Conservation (phyloP, 1,140 invertebrate species). For the Aphidius gifuensis region DNA sequence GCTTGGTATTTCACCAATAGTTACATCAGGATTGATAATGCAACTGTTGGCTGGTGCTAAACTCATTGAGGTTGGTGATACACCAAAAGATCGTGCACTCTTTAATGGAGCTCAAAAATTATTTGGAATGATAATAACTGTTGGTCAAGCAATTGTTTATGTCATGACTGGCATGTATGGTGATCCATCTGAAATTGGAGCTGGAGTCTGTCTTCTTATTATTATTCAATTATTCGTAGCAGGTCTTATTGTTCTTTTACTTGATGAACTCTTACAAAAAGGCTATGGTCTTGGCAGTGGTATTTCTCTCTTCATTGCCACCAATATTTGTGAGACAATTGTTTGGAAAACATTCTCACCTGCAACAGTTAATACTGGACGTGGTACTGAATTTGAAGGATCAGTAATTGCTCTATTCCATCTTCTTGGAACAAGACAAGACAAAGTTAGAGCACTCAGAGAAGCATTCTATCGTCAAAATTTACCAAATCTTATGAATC, state of each 20-base stretch:
- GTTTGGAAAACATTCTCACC: slow-evolving; percentile 99
- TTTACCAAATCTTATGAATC: slow-evolving; percentile 98
- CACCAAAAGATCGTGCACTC: slow-evolving; percentile 96
- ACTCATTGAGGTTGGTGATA: slow-evolving; percentile 99
- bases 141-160: slow-evolving; percentile 99
- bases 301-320: slow-evolving; percentile 99
- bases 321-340: slow-evolving; percentile 99
- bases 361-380: slow-evolving; percentile 96
- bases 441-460: slow-evolving; percentile 95
- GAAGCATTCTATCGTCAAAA: slow-evolving; percentile 99
- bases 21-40: slow-evolving; percentile 99
- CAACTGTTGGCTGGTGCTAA: slow-evolving; percentile 98
- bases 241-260: slow-evolving; percentile 93
- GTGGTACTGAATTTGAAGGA: slow-evolving; percentile 98
- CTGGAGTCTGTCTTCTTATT: slow-evolving; percentile 96
- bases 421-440: slow-evolving; percentile 91
- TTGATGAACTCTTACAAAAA: slow-evolving; percentile 98
- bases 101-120: slow-evolving; percentile 99
- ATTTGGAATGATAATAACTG: slow-evolving; percentile 99
- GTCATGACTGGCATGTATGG: slow-evolving; percentile 99
- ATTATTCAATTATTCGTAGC: slow-evolving; percentile 99
- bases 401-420: slow-evolving; percentile 97
- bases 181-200: slow-evolving; percentile 96
- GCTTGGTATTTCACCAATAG: slow-evolving; percentile 99
- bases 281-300: slow-evolving; percentile 96